Base-by-base conservation (phyloP, 2,113 vertebrate genomes). In the Chrysemys picta region DNA sequence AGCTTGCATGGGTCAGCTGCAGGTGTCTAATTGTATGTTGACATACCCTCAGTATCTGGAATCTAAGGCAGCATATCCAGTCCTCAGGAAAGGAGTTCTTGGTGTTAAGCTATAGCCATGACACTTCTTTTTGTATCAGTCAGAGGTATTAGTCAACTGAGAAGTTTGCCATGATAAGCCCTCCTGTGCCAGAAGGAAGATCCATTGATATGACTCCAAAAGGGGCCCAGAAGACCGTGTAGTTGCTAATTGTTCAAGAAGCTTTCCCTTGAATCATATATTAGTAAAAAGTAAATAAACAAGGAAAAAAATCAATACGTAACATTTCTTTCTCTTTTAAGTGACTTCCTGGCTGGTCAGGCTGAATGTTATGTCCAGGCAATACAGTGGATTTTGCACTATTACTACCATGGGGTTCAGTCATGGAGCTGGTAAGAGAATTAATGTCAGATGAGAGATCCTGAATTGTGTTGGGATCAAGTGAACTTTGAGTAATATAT, bases 321-420 rank as follows among this genome's bases (percentile, higher is more conserved):
- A 1, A 54, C 2, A 80, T 84, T 75, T 49, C 59, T 93, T 94
- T 97, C 62, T 87, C 29, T 95, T 97, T 97, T 45, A 97, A 99
- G 99, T 96, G 99, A 99, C 81, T 99, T 99, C 97, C 98, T 99
- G 82, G 99, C 99, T 93, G 96, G 98, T 87, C 99, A 99, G 97
- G 99, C 99, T 91, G 98, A 98, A 90, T 99, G 99, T 97, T 99
- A 99, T 25, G 98, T 99, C 89, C 99, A 99, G 96, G 99, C 99
- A 78, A 99, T 99, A 98, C 99, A 99, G 89, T 99, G 99, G 99
- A 99, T 99, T 98, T 98, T 99, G 54, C 99, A 99, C 97, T 99
- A 99, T 97, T 99, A 99, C 93, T 99, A 99, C 96, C 99, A 99
- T 49, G 99, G 99, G 92, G 99, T 99, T 93, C 99, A 99, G 42